Evolutionary conservation across 2,113 vertebrate genomes (phyloP).

Genomic region (Brienomyrus brachyistius): DNA sequence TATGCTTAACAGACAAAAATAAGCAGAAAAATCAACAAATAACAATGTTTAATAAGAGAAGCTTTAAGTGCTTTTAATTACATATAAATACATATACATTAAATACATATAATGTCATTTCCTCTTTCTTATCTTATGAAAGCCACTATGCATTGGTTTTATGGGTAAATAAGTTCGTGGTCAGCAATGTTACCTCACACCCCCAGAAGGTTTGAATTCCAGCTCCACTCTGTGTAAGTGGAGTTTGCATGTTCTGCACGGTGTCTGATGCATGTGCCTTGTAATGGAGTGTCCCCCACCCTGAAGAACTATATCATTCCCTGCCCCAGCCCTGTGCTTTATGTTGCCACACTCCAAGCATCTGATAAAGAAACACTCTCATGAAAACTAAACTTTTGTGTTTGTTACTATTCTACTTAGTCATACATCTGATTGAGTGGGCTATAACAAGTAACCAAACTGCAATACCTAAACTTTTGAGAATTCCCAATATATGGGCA

Average conservation of each 20-base stretch:
- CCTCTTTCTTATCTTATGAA: neutral
- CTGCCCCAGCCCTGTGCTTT: neutral
- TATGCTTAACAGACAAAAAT: neutral
- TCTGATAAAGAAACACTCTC: neutral
- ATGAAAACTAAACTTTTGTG: neutral
- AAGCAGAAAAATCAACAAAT: neutral
- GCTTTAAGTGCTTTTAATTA: too few species aligned
- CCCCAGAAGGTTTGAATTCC: neutral
- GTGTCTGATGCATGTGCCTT: neutral
- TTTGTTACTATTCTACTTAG: neutral
- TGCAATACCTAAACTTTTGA: neutral
- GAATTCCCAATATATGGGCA: neutral
- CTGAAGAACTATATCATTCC: neutral
- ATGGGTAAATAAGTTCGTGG: neutral
- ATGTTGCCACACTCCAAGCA: neutral
- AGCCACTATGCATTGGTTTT: neutral
- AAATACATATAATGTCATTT: neutral
- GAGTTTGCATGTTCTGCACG: neutral
- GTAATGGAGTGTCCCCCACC: neutral
- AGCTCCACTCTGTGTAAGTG: neutral
- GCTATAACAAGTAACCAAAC: neutral
- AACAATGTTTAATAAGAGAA: neutral
- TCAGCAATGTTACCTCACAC: neutral
- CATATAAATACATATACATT: too few species aligned
- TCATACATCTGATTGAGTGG: neutral